phyloP scores from a whole-genome alignment of 2,888 invertebrate species.

The Parnassius orleans region DNA sequence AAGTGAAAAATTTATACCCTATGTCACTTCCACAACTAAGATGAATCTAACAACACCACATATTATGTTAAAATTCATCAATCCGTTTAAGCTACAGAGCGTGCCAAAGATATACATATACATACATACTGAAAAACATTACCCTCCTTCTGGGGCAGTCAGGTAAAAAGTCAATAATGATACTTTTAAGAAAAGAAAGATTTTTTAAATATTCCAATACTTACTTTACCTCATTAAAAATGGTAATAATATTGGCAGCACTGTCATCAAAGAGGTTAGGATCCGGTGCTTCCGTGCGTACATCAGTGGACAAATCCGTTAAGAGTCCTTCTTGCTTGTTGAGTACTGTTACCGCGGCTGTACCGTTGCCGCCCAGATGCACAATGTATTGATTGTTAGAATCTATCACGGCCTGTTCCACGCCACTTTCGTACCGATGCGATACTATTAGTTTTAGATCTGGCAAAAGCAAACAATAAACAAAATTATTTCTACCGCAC shows the following conservation, averaged over 20 bases:
- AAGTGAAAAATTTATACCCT: too few species aligned
- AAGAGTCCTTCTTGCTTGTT: conserved; percentile 36
- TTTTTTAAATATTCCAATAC: conserved; percentile 28
- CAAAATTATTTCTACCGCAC: too few species aligned
- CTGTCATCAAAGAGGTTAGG: conserved; percentile 31
- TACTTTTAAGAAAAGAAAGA: background rate
- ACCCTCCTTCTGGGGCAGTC: too few species aligned
- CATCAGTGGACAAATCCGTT: conserved; percentile 19
- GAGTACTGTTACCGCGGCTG: conserved; percentile 33
- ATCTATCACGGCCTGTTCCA: conserved; percentile 69
- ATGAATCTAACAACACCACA: too few species aligned
- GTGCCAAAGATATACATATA: too few species aligned
- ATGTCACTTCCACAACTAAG: too few species aligned
- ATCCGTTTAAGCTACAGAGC: too few species aligned
- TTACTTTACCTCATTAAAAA: conserved; percentile 51
- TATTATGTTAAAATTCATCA: too few species aligned
- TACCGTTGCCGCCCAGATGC: conserved; percentile 52
- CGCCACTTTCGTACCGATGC: conserved; percentile 74
- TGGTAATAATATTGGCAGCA: conserved; percentile 36
- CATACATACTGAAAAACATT: too few species aligned
- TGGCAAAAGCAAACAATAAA: conserved; percentile 30
- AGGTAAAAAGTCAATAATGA: too few species aligned
- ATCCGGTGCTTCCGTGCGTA: conserved; percentile 37
- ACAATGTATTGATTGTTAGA: conserved; percentile 46
- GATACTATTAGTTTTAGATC: conserved; percentile 50